Base-by-base conservation (phyloP, 1,140 invertebrate species). In the Ips nitidus region DNA sequence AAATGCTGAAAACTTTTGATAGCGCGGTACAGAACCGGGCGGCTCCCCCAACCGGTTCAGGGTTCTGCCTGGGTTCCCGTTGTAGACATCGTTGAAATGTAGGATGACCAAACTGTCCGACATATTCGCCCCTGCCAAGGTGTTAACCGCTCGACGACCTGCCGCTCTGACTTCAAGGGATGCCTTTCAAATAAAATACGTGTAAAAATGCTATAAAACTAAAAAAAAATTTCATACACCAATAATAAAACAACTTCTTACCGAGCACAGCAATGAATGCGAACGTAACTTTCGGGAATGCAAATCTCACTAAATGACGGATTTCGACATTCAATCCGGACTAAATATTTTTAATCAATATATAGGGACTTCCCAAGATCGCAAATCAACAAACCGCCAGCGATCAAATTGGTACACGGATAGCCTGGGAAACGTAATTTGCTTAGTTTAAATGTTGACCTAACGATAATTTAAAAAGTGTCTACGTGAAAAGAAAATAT, bases 11-110 rank as follows among this genome's bases (percentile, higher is more conserved):
- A 88, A 40, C 85, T 85, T 74, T 93, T 91, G 3, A 97, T 83
- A n/a, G n/a, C 3, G 92, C 93, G 0, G 90, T 89, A 67, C 86
- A 87, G 82, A 95, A 94, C 56, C 93, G 83, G 1, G 94, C 86
- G 2, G 94, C 93, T 22, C 94, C 93, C 2, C 93, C 94, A 52
- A 93, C 86, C 5, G 91, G 91, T 76, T 91, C 89, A 38, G 81
- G 76, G 7, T 57, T 39, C 5, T 69, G 69, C 43, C 76, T 70
- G 43, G 88, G 83, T 76, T 96, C 93, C 50, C 90, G 79, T 97
- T 96, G 80, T 97, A 97, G 1, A 95, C 93, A 86, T 97, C 94
- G 81, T 97, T 97, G 82, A 91, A 97, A 82, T 97, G 94, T 41
- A 97, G 80, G 68, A 95, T 90, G 1, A 89, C 83, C 1, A 92